Evolutionary conservation across 2,113 vertebrate species (phyloP).

Genomic region (Opisthocomus hoazin): DNA sequence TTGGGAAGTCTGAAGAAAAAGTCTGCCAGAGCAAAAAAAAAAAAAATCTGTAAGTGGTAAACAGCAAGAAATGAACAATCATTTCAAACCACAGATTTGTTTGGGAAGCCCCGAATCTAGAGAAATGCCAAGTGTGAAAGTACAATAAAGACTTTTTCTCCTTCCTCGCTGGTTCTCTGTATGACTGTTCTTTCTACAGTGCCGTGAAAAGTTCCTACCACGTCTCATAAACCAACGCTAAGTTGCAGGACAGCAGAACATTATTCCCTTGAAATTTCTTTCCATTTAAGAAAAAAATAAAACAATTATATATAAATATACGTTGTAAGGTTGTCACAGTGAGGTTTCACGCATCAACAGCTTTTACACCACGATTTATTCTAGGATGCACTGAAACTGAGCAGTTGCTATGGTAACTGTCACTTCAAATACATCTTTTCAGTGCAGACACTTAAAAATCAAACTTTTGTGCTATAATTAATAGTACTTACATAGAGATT

Average conservation of each 20-base stretch:
- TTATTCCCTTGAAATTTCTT: neutral
- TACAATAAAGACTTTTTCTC: neutral
- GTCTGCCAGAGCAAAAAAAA: neutral
- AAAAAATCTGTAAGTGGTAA: neutral
- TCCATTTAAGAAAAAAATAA: neutral
- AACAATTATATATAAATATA: neutral
- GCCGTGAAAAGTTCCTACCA: neutral
- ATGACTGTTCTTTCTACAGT: neutral
- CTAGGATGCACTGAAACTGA: neutral
- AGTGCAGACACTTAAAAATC: neutral
- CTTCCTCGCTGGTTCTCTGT: neutral
- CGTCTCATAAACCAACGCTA: neutral
- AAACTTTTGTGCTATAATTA: neutral
- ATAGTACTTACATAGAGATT: neutral
- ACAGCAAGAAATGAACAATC: neutral
- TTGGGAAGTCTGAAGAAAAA: neutral
- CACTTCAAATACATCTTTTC: neutral
- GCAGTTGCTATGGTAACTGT: neutral
- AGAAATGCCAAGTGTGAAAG: neutral
- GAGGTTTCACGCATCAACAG: neutral
- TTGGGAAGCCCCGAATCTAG: neutral
- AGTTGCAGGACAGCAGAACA: neutral
- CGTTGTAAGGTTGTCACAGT: neutral
- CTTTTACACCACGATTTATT: neutral
- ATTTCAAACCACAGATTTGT: neutral